Evolutionary conservation across 35 echinoderm and acorn worm species (phyloP).

Genomic region (Chiridota heheva): DNA sequence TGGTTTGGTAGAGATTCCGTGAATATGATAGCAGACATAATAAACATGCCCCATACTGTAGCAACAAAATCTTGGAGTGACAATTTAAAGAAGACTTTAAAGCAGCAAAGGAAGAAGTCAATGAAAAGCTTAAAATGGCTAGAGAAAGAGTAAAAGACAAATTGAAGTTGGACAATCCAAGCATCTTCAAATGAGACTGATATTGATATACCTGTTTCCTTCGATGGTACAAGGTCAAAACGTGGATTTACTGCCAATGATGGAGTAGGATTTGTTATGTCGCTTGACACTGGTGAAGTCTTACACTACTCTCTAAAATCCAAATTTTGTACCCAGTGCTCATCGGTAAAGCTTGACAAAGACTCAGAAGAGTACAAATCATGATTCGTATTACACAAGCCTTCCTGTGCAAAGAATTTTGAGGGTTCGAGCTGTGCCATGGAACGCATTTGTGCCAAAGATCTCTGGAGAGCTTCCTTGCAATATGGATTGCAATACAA

Average conservation of each 20-base stretch:
- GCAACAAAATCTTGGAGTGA: not conserved
- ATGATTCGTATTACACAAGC: too few relatives aligned
- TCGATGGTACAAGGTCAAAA: constrained; percentile 54
- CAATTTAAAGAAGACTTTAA: not conserved
- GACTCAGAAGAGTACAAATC: too few relatives aligned
- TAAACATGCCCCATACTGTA: constrained; percentile 7
- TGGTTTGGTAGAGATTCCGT: not conserved
- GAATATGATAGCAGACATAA: constrained; percentile 18
- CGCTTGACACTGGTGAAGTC: constrained; percentile 33
- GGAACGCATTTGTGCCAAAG: too few relatives aligned
- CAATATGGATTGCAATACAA: too few relatives aligned
- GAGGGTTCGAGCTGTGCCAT: too few relatives aligned
- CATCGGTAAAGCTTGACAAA: too few relatives aligned
- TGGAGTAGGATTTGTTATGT: constrained; percentile 50
- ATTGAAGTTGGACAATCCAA: too few relatives aligned
- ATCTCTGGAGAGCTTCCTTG: too few relatives aligned
- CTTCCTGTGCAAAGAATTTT: too few relatives aligned
- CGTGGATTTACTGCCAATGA: constrained; percentile 47
- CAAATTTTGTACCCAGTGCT: constrained; percentile 38
- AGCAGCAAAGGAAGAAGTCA: not conserved
- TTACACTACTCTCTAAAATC: constrained; percentile 4
- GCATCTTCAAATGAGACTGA: too few relatives aligned
- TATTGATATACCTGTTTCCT: constrained; percentile 31
- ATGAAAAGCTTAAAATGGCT: not conserved
- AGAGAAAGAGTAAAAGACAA: not conserved